Conservation (phyloP, 2,797 vertebrate species). For the Agapornis canus region DNA sequence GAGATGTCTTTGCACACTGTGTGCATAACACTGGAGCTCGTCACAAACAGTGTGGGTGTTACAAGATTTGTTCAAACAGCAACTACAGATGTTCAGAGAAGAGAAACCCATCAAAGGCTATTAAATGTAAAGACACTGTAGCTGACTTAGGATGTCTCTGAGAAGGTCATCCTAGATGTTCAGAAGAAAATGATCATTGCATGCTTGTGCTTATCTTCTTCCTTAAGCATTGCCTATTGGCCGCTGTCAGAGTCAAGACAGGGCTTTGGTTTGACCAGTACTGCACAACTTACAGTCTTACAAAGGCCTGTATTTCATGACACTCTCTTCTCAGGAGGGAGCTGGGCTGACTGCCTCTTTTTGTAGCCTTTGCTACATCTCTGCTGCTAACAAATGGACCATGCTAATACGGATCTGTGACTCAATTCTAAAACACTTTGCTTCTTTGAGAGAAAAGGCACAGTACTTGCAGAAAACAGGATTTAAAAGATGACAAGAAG, state of each 20-base stretch:
- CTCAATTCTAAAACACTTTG: not conserved
- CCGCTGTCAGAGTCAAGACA: not conserved
- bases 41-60: not conserved
- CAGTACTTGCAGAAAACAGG: not conserved
- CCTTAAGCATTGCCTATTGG: not conserved
- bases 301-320: not conserved
- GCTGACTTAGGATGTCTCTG: not conserved
- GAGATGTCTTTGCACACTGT: not conserved
- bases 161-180: not conserved
- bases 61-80: not conserved
- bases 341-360: not conserved
- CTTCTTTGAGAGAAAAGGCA: not conserved
- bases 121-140: not conserved
- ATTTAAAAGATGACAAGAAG: not conserved
- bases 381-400: not conserved
- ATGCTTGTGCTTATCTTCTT: not conserved
- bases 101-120: not conserved
- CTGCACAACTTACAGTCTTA: not conserved
- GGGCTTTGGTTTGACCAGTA: not conserved
- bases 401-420: not conserved
- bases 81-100: fast-evolving
- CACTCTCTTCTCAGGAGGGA: not conserved
- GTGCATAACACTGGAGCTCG: not conserved
- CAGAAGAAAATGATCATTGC: not conserved
- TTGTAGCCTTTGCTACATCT: not conserved